Evolutionary conservation across 2,113 vertebrate species (phyloP).

Genomic region (Meles meles): DNA sequence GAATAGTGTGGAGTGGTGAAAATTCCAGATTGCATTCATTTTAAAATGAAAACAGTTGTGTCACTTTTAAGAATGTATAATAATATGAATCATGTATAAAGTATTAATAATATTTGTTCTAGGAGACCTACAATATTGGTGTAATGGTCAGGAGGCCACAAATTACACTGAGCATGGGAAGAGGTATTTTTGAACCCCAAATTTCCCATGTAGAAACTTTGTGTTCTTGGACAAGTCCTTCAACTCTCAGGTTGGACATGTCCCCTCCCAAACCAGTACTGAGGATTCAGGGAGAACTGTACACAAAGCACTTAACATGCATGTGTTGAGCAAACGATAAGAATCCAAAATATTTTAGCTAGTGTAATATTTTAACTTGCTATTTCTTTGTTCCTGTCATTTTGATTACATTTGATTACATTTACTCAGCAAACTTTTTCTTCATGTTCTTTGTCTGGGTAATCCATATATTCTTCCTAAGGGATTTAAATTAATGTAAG

Average conservation of each 20-base stretch:
- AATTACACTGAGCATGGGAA: background rate
- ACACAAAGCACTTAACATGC: background rate
- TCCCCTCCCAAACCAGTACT: background rate
- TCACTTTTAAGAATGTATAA: constrained; percentile 47
- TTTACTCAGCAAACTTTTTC: background rate
- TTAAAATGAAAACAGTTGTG: constrained; percentile 56
- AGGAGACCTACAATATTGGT: background rate
- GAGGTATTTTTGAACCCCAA: background rate
- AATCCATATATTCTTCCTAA: background rate
- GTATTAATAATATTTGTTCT: constrained; percentile 62
- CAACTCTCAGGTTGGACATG: background rate
- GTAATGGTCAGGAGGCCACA: background rate
- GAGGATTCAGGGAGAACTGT: background rate
- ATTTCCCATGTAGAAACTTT: background rate
- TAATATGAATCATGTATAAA: constrained; percentile 61
- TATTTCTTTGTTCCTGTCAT: background rate
- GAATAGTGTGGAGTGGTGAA: constrained; percentile 48
- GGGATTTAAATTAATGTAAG: background rate
- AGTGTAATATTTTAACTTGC: constrained; percentile 1
- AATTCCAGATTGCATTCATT: constrained; percentile 61
- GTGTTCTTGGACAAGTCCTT: background rate
- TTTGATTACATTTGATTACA: background rate
- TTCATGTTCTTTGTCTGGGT: background rate
- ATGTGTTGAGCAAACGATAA: background rate
- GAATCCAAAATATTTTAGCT: background rate